Percentiles rank a stretch among this genome's conserved stretches.
phyloP scores from a whole-genome alignment of 2,888 invertebrate species.

The Zhengitettix transpicula region DNA sequence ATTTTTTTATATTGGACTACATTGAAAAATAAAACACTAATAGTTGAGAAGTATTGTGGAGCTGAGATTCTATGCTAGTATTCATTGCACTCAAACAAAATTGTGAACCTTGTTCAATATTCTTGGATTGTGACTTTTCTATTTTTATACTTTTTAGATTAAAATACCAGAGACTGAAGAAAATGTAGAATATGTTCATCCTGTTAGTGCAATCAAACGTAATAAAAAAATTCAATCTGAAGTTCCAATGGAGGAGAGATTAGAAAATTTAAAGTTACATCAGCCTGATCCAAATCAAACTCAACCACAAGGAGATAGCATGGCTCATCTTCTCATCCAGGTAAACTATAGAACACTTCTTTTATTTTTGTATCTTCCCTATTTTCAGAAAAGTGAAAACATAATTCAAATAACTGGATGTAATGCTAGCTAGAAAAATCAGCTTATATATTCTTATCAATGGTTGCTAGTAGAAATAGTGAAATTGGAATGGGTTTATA shows the following conservation, averaged over 20 bases:
- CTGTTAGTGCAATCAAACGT: slow-evolving; percentile 26
- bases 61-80: no score
- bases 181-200: slow-evolving; percentile 26
- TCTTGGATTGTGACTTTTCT: background rate
- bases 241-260: slow-evolving; percentile 65
- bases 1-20: no score
- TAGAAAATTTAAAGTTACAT: slow-evolving; percentile 62
- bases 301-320: slow-evolving; percentile 46
- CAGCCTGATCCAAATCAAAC: slow-evolving; percentile 30
- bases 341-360: slow-evolving; percentile 13
- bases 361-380: no score
- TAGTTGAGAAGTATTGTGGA: no score
- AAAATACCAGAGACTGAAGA: slow-evolving; percentile 27
- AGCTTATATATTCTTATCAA: no score
- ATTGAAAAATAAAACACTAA: no score
- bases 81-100: background rate
- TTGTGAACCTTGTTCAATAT: background rate
- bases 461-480: no score
- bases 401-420: no score
- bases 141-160: slow-evolving; percentile 13
- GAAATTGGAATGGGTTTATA: no score
- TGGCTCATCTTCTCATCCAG: slow-evolving; percentile 61
- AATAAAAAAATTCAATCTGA: slow-evolving; percentile 28
- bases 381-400: no score
- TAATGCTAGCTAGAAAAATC: no score